Evolutionary conservation across 92 coral and sea anemone genomes (phyloP).

Genomic region (Chrysogorgia sp.): DNA sequence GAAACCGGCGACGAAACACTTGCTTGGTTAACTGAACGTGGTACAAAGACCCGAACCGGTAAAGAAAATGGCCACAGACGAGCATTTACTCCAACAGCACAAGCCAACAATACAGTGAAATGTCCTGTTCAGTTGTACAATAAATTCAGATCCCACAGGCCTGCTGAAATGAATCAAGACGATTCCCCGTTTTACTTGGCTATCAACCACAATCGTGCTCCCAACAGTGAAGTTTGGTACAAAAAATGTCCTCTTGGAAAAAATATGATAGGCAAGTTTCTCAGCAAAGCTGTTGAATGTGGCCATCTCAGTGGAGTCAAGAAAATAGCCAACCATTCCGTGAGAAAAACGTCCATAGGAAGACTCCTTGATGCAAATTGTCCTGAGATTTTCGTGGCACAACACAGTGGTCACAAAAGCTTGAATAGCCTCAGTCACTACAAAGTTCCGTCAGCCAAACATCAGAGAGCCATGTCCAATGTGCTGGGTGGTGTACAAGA

Average conservation of each 20-base stretch:
- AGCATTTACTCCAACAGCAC: constrained; percentile 31
- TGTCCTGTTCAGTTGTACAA: constrained; percentile 38
- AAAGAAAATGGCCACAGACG: constrained; percentile 47
- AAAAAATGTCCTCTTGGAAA: constrained; percentile 64
- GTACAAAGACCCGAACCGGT: constrained; percentile 60
- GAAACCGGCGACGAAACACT: constrained; percentile 42
- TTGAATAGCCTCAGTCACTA: constrained; percentile 49
- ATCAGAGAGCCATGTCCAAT: constrained; percentile 45
- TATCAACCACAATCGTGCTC: constrained; percentile 6
- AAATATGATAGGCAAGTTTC: constrained; percentile 58
- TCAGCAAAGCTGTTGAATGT: constrained; percentile 42
- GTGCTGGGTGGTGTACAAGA: constrained; percentile 38
- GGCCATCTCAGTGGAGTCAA: constrained; percentile 17
- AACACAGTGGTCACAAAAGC: constrained; percentile 54
- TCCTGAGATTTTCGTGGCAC: constrained; percentile 56
- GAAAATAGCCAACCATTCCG: constrained; percentile 48
- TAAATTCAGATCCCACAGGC: constrained; percentile 25
- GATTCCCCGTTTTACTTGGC: constrained; percentile 39
- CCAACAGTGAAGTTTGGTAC: constrained; percentile 33
- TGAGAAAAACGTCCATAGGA: constrained; percentile 37
- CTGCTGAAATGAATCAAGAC: background rate
- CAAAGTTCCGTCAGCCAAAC: constrained; percentile 41
- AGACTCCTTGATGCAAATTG: constrained; percentile 45
- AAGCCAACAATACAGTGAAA: constrained; percentile 16
- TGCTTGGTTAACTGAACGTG: constrained; percentile 37